Evolutionary conservation across 2,797 vertebrate species (phyloP).

Genomic region (Rhinatrema bivittatum): DNA sequence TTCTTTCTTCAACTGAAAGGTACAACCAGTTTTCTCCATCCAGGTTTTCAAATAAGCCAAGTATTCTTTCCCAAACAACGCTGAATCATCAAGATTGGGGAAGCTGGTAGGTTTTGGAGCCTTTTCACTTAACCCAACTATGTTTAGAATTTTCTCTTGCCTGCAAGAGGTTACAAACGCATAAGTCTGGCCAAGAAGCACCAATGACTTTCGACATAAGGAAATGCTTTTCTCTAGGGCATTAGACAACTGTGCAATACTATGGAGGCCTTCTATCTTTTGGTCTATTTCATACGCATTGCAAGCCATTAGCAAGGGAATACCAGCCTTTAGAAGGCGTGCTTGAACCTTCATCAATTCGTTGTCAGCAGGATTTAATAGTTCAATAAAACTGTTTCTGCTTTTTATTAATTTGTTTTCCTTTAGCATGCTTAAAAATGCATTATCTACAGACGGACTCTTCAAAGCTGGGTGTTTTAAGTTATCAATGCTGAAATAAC

Average conservation of each 20-base stretch:
- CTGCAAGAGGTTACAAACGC: constrained; percentile 48
- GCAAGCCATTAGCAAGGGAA: constrained; percentile 59
- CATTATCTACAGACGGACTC: constrained; percentile 60
- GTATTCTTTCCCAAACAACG: constrained; percentile 59
- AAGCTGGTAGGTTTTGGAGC: constrained; percentile 40
- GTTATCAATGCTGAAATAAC: constrained; percentile 55
- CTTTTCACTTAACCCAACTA: constrained; percentile 45
- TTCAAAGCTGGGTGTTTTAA: constrained; percentile 54
- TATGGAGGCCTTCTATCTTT: constrained; percentile 42
- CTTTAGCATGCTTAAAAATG: constrained; percentile 59
- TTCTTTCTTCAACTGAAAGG: constrained; percentile 37
- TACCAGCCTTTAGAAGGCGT: constrained; percentile 53
- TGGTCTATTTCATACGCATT: constrained; percentile 56
- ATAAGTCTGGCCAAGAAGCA: constrained; percentile 61
- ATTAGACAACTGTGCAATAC: constrained; percentile 33
- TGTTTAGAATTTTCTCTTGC: constrained; percentile 62
- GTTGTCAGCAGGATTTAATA: constrained; percentile 62
- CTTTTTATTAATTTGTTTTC: constrained; percentile 52
- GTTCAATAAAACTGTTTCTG: constrained; percentile 64
- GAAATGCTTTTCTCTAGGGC: constrained; percentile 56
- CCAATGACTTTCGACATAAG: constrained; percentile 58
- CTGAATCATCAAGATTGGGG: constrained; percentile 56
- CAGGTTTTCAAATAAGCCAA: constrained; percentile 52
- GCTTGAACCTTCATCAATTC: constrained; percentile 62
- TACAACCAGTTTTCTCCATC: constrained; percentile 43